Base-by-base conservation (phyloP, 1,140 invertebrate species). In the Drosophila kepulauana region DNA sequence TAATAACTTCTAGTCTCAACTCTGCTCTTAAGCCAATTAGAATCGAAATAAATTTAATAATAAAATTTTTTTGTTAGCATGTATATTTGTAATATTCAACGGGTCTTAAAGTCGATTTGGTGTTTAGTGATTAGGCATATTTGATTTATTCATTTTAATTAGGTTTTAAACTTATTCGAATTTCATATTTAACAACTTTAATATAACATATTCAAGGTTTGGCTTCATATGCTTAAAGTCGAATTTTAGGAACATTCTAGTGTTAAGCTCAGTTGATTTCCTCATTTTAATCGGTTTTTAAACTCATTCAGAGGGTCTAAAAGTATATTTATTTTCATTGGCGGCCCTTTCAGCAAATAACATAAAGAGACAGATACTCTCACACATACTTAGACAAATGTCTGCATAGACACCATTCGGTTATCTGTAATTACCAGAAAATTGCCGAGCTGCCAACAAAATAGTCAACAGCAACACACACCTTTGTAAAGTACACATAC, bases 341-440 rank as follows among this genome's bases (percentile, higher is more conserved):
- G n/a, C n/a, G n/a, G 11, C n/a, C 41, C 41, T 13, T 13, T 43
- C n/a, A 52, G 49, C 1, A n/a, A 52, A 30, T 28, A 4, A 30
- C 11, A 52, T 11, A 49, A 20, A 54, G 10, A 33, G 25, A 54
- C 11, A 28, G 11, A 54, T 13, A 38, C n/a, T 6, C 28, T 7
- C 30, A 54, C 51, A 54, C 54, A 57, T 15, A 38, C 54, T 16
- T 38, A 38, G 35, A 38, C 35, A 38, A 16, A 13, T 35, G 16
- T 48, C 20, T 57, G 41, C 16, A 59, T 57, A 59, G 43, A 35
- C 20, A 54, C 38, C 49, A 46, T 35, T 54, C 45, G 59, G 58
- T 46, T 46, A 75, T 63, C 82, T 74, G 81, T 86, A 86, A 86
- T 86, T 86, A 86, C 79, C 82, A 78, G 82, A 79, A 87, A 86